Evolutionary conservation across 2,113 vertebrate genomes (phyloP).

Genomic region (Carassius gibelio): DNA sequence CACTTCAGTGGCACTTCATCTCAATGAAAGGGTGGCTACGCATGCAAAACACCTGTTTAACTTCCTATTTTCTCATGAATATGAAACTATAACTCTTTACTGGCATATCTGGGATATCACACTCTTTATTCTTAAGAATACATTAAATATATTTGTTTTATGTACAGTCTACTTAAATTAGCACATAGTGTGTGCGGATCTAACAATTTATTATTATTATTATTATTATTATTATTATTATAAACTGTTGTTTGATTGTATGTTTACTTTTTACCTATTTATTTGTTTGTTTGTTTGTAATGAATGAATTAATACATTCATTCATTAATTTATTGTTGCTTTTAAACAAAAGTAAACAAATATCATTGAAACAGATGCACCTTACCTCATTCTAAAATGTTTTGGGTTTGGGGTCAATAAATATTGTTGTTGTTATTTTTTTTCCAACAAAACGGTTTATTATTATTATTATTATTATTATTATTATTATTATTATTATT

Average conservation of each 20-base stretch:
- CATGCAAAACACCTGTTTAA: conserved; percentile 18
- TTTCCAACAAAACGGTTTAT: too few species aligned
- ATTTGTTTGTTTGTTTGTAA: too few species aligned
- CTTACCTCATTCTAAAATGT: not conserved
- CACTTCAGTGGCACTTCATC: conserved; percentile 3
- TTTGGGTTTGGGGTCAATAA: not conserved
- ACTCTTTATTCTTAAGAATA: conserved; percentile 45
- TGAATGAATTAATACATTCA: too few species aligned
- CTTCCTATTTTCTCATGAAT: not conserved
- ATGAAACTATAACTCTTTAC: not conserved
- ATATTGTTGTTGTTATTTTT: too few species aligned
- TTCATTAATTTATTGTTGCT: too few species aligned
- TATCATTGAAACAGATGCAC: too few species aligned
- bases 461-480: too few species aligned
- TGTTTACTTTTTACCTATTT: too few species aligned
- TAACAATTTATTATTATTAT: not conserved
- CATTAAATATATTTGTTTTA: not conserved
- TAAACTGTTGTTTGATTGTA: too few species aligned
- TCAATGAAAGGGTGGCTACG: conserved; percentile 24
- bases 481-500: too few species aligned
- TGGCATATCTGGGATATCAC: not conserved
- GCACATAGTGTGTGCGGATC: not conserved
- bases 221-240: too few species aligned
- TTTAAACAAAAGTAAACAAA: not conserved
- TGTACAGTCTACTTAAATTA: not conserved